A percentile compares a stretch with the other conserved stretches of the same genome.
phyloP scores from a whole-genome alignment of 2,797 vertebrate species.

The Brachymystax lenok region DNA sequence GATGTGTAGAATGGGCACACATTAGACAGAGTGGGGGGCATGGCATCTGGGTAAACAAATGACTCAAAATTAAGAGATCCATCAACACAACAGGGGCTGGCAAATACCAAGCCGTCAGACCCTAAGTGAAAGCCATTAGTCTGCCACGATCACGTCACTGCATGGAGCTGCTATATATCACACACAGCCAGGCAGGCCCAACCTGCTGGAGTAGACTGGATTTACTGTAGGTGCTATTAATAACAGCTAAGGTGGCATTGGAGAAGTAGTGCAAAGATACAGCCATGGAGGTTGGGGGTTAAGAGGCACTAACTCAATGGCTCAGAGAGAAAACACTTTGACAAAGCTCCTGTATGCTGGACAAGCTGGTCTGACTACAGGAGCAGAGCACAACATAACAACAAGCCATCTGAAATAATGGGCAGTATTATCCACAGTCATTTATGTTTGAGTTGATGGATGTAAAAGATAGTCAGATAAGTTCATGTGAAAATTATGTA shows the following conservation, averaged over 20 bases:
- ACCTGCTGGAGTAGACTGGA: conserved; percentile 48
- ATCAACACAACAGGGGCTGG: conserved; percentile 63
- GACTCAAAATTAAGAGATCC: conserved; percentile 67
- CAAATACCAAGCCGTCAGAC: conserved; percentile 70
- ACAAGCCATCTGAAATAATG: conserved; percentile 12
- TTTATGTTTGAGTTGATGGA: conserved; percentile 17
- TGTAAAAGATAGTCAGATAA: conserved; percentile 13
- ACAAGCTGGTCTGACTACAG: not conserved
- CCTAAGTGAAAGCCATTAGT: conserved; percentile 81
- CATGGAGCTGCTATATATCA: conserved; percentile 50
- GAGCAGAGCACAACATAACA: not conserved
- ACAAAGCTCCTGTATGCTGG: not conserved
- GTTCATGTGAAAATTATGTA: conserved; percentile 21
- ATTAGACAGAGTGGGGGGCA: conserved; percentile 38
- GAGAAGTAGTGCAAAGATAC: conserved; percentile 45
- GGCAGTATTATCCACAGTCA: not conserved
- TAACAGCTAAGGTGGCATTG: conserved; percentile 58
- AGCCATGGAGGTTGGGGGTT: conserved; percentile 46
- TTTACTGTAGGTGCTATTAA: conserved; percentile 54
- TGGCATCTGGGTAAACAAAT: conserved; percentile 65
- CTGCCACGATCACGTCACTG: conserved; percentile 52
- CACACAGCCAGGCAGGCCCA: conserved; percentile 40
- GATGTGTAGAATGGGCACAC: conserved; percentile 44
- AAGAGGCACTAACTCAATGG: not conserved
- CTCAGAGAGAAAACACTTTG: not conserved